These are phyloP conservation scores for Heliothis subflexa DNA, from an alignment of 1,140 invertebrate genomes.

Conservation along the genomic window DNA sequence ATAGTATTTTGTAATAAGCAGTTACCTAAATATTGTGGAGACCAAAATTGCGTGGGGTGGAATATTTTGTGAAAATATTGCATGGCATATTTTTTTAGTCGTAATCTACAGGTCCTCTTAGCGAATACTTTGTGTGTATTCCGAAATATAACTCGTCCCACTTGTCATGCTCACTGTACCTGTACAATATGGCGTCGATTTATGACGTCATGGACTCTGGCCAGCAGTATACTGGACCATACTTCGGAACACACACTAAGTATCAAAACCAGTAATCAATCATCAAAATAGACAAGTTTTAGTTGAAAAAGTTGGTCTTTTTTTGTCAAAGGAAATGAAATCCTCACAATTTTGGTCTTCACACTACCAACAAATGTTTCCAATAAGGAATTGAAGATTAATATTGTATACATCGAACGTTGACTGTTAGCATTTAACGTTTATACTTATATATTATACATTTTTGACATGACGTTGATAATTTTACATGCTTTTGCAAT, in stretches of 20 bases:
- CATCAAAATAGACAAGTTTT: too few relatives aligned
- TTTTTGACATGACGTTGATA: constrained; percentile 19
- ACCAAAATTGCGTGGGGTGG: not conserved
- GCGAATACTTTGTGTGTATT: too few relatives aligned
- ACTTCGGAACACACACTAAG: too few relatives aligned
- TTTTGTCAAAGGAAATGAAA: too few relatives aligned
- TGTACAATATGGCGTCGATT: too few relatives aligned
- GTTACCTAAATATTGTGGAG: constrained; percentile 10
- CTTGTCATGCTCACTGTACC: too few relatives aligned
- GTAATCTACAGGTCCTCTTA: too few relatives aligned
- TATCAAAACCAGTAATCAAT: too few relatives aligned
- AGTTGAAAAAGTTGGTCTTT: too few relatives aligned
- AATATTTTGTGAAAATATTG: not conserved
- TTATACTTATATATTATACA: constrained; percentile 44
- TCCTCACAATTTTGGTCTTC: not conserved
- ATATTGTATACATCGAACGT: constrained; percentile 50
- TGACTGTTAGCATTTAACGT: constrained; percentile 49
- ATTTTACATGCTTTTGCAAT: not conserved
- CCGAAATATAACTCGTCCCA: too few relatives aligned
- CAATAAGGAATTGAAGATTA: constrained; percentile 48
- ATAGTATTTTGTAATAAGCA: constrained; percentile 9
- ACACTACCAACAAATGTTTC: not conserved
- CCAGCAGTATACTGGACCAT: too few relatives aligned
- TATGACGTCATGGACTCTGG: too few relatives aligned
- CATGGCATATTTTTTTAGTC: not conserved